Base-by-base conservation (phyloP, 1,140 invertebrate genomes). In the Gyrodactylus salaris region DNA sequence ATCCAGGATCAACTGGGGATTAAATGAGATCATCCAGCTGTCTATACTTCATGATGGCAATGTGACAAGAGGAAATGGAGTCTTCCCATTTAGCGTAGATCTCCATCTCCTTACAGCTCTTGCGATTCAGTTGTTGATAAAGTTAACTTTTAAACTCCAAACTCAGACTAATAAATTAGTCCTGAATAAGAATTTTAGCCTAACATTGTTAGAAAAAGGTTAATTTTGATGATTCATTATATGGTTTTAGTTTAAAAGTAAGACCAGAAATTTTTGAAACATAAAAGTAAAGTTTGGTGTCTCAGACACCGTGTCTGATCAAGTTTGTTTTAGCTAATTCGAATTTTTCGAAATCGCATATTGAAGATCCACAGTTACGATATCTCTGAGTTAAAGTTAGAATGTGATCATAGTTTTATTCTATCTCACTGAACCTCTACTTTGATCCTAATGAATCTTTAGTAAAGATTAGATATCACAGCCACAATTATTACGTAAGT, bases 1-100 rank as follows among this genome's bases (percentile, higher is more conserved):
- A 82, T 99, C 98, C 74, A 85, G 85, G 77, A 86, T 86, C n/a
- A 91, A 87, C 82, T 99, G 94, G 1, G 94, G 93, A 84, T 97
- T 98, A 81, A 99, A 98, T 0, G 92, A 97, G 7, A 98, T 82
- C 0, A 91, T 94, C 94, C 25, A 81, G 73, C 2, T 73, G 27
- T 20, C 76, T 74, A 68, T 73, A 78, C 70, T 78, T 78, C 0
- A 79, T 76, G 0, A 80, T 74, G 16, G 70, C 70, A 20, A 81
- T 76, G 26, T 76, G 74, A 24, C 68, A 69, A 69, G 34, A 54
- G 34, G 34, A 54, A 7, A 16, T 54, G 34, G 34, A 54, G 34
- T 16, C n/a, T 16, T 16, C 7, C 34, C 34, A 54, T 54, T 54
- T n/a, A 16, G 7, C 34, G n/a, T 54, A 16, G n/a, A 54, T 54